Conservation (phyloP, 2,888 invertebrate genomes). For the Synanthedon vespiformis region DNA sequence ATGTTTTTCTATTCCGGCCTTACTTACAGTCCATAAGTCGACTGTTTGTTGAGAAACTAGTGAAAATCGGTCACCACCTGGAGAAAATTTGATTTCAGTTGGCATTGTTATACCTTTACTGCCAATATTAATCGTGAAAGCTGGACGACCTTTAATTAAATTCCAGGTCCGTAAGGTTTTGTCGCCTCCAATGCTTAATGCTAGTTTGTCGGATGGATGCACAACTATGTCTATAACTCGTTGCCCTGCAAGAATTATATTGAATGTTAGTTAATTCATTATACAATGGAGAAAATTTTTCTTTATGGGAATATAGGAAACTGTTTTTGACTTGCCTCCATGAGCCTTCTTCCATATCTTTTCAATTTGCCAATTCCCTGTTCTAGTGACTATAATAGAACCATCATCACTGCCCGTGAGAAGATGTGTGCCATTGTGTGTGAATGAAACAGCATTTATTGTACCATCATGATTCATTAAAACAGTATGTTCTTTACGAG, state of each 20-base stretch:
- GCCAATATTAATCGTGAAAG: conserved; percentile 88
- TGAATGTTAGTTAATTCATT: not conserved
- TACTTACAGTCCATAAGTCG: conserved; percentile 85
- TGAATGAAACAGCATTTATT: conserved; percentile 82
- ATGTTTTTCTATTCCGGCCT: conserved; percentile 78
- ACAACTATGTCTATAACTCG: conserved; percentile 81
- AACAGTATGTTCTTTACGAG: conserved; percentile 81
- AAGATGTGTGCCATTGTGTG: conserved; percentile 81
- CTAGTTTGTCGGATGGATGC: conserved; percentile 91
- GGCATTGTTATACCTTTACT: conserved; percentile 70
- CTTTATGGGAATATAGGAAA: no score
- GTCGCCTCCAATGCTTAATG: conserved; percentile 88
- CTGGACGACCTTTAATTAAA: conserved; percentile 89
- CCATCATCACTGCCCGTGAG: conserved; percentile 90
- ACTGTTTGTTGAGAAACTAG: conserved; percentile 78
- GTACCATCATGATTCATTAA: conserved; percentile 87
- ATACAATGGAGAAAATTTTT: not conserved
- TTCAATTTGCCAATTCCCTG: conserved; percentile 88
- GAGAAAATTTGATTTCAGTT: conserved; percentile 77
- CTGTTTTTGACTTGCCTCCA: conserved; percentile 61
- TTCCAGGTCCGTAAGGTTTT: conserved; percentile 92
- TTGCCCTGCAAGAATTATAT: conserved; percentile 49
- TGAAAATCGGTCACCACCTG: conserved; percentile 81
- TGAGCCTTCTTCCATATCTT: conserved; percentile 88
- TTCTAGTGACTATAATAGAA: conserved; percentile 81